Evolutionary conservation across 1,140 invertebrate species (phyloP).

Genomic region (Brachionus koreanus): DNA sequence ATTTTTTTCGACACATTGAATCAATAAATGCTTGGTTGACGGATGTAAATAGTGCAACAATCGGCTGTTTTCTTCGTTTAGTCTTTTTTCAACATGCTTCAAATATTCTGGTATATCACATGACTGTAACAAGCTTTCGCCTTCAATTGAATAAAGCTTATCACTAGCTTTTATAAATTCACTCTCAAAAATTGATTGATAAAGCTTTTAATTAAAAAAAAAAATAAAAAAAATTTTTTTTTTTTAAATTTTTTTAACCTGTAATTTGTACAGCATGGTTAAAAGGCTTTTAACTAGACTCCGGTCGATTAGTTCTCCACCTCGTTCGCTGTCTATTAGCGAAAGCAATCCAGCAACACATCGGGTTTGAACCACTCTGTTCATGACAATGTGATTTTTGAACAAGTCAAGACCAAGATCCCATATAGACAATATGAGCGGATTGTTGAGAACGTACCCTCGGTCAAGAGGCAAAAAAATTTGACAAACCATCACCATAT

Average conservation of each 20-base stretch:
- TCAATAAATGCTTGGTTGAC: constrained; percentile 86
- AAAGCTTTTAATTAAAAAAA: constrained; percentile 62
- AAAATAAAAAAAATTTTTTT: background rate
- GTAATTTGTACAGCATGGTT: constrained; percentile 89
- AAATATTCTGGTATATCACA: constrained; percentile 98
- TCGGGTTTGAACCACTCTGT: constrained; percentile 5
- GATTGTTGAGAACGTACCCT: constrained; percentile 40
- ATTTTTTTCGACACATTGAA: constrained; percentile 68
- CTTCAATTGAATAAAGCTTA: constrained; percentile 97
- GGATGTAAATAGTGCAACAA: constrained; percentile 96
- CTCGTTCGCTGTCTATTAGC: constrained; percentile 87
- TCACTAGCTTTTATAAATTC: constrained; percentile 94
- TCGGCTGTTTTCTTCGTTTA: constrained; percentile 91
- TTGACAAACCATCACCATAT: constrained; percentile 40
- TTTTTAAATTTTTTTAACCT: constrained; percentile 49
- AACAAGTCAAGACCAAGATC: constrained; percentile 37
- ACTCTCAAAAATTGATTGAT: constrained; percentile 97
- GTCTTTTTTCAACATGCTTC: constrained; percentile 93
- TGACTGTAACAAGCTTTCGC: constrained; percentile 94
- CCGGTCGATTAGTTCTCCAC: constrained; percentile 87
- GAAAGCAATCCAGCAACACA: constrained; percentile 83
- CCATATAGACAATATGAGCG: constrained; percentile 21
- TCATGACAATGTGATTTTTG: constrained; percentile 15
- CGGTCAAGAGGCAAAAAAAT: constrained; percentile 41
- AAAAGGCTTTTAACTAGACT: constrained; percentile 87